phyloP scores from a whole-genome alignment of 2,797 vertebrate species.

The Syncerus caffer region DNA sequence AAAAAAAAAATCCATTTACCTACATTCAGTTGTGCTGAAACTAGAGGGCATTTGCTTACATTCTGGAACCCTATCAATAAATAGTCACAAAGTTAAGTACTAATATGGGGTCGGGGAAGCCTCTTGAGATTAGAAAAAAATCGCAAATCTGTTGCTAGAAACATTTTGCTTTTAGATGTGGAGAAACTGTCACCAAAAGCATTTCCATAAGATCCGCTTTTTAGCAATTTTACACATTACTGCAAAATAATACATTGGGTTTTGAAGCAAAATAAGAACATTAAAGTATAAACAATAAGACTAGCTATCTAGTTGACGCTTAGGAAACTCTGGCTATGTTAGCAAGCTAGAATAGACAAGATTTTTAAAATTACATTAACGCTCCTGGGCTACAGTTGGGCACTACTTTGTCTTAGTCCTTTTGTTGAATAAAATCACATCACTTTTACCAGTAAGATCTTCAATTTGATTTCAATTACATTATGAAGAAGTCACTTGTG shows the following conservation, averaged over 20 bases:
- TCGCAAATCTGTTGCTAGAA: background rate
- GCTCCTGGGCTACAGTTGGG: background rate
- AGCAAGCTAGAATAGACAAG: background rate
- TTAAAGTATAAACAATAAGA: background rate
- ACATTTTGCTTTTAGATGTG: background rate
- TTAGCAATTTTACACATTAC: background rate
- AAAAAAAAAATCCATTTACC: background rate
- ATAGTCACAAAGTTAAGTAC: background rate
- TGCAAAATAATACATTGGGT: background rate
- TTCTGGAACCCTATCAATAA: background rate
- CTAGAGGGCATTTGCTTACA: background rate
- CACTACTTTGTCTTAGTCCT: background rate
- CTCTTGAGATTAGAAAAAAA: background rate
- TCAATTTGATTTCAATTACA: conserved; percentile 34
- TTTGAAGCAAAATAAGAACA: background rate
- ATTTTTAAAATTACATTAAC: background rate
- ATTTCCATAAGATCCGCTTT: background rate
- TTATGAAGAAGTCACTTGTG: conserved; percentile 18
- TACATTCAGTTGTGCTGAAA: background rate
- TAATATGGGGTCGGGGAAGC: background rate
- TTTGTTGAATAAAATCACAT: conserved; percentile 3
- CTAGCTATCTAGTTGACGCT: background rate
- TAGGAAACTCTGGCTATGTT: background rate
- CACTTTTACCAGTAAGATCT: conserved; percentile 26
- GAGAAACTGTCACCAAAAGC: background rate